Evolutionary conservation across 2,797 vertebrate species (phyloP).

Genomic region (Hozukius guyotensis): DNA sequence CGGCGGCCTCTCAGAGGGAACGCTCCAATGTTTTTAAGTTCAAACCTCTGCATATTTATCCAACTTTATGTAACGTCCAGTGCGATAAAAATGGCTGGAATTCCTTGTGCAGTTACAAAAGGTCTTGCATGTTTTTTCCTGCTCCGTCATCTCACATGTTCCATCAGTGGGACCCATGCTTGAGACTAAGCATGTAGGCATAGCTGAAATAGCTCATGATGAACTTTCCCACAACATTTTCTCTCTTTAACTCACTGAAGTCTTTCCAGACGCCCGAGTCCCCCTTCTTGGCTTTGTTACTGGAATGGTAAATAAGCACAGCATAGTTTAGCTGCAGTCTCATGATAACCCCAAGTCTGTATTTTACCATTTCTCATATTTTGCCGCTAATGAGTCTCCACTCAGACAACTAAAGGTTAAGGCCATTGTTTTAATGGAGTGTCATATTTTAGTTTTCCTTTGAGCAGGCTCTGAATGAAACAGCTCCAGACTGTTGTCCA

Average conservation of each 20-base stretch:
- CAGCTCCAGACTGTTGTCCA: constrained; percentile 45
- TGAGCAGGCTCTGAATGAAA: constrained; percentile 52
- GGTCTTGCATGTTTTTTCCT: constrained; percentile 80
- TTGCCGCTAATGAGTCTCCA: constrained; percentile 48
- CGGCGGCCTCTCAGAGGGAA: constrained; percentile 42
- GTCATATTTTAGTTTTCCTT: constrained; percentile 19
- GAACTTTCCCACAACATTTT: constrained; percentile 86
- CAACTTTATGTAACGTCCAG: constrained; percentile 66
- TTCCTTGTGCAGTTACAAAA: constrained; percentile 77
- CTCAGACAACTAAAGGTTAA: constrained; percentile 70
- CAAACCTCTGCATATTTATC: constrained; percentile 78
- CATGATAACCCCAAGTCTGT: constrained; percentile 56
- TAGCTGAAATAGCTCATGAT: constrained; percentile 82
- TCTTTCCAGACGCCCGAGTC: constrained; percentile 63
- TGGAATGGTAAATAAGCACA: constrained; percentile 67
- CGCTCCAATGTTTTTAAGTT: constrained; percentile 67
- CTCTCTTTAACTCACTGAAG: constrained; percentile 59
- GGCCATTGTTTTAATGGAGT: constrained; percentile 64
- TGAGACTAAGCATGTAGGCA: constrained; percentile 69
- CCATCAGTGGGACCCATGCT: constrained; percentile 68
- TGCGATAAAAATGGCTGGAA: constrained; percentile 79
- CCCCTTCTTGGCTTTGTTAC: constrained; percentile 46
- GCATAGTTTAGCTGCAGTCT: constrained; percentile 53
- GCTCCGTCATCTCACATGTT: constrained; percentile 76
- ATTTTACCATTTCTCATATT: constrained; percentile 53